Evolutionary conservation across 1,140 invertebrate genomes (phyloP).

Genomic region (Nebria ingens): DNA sequence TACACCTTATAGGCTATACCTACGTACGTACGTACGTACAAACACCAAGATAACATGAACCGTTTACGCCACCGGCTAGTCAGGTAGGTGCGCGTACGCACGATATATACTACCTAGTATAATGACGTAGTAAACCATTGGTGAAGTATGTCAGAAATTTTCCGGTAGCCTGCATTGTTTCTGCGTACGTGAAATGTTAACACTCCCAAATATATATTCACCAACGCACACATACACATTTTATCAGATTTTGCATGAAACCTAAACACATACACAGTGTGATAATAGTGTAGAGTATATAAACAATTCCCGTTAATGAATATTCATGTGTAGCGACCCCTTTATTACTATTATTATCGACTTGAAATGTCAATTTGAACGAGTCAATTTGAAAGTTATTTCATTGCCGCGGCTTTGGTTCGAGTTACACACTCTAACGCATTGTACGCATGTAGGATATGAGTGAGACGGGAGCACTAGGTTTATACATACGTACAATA

Average conservation of each 20-base stretch:
- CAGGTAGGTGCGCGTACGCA: background rate
- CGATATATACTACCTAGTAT: background rate
- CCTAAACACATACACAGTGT: background rate
- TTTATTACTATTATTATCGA: background rate
- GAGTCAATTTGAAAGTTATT: background rate
- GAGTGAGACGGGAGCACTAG: too few species aligned
- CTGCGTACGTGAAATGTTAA: background rate
- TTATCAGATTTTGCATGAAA: background rate
- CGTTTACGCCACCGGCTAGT: background rate
- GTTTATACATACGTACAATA: too few species aligned
- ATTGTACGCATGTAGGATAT: too few species aligned
- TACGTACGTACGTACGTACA: too few species aligned
- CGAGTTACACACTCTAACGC: too few species aligned
- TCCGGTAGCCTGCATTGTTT: background rate
- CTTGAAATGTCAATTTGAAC: background rate
- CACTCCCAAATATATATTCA: too few species aligned
- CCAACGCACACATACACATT: background rate
- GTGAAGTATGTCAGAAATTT: background rate
- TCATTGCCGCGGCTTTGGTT: background rate
- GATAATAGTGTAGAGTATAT: too few species aligned
- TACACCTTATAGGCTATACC: too few species aligned
- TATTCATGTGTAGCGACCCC: too few species aligned
- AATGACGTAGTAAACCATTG: background rate
- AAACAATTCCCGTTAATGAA: background rate
- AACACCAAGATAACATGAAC: too few species aligned